phyloP scores from a whole-genome alignment of 1,140 invertebrate genomes.

The Meteorus sp. region DNA sequence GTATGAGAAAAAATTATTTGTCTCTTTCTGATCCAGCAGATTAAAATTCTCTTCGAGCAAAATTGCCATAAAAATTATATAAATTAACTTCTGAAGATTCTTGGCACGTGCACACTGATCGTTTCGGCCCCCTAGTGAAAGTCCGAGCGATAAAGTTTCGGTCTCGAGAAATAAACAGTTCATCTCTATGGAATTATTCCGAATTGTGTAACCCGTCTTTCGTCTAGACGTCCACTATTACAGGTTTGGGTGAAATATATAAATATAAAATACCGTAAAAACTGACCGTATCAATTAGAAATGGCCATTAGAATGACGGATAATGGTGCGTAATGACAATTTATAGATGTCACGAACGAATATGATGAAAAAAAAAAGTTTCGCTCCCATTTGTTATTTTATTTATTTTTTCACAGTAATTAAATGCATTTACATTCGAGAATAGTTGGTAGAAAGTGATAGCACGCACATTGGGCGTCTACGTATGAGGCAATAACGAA shows the following conservation, averaged over 20 bases:
- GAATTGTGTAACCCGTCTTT: constrained; percentile 53
- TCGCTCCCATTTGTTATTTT: too few species aligned
- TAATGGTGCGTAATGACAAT: too few species aligned
- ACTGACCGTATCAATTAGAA: neutral
- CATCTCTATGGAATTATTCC: constrained; percentile 43
- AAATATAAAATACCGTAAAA: too few species aligned
- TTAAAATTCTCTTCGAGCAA: constrained; percentile 1
- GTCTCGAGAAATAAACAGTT: constrained; percentile 44
- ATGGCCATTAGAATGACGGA: too few species aligned
- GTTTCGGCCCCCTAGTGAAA: constrained; percentile 49
- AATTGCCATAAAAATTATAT: neutral
- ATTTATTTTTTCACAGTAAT: too few species aligned
- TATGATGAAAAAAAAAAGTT: too few species aligned
- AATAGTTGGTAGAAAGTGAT: neutral
- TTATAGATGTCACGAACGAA: too few species aligned
- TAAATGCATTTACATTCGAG: too few species aligned
- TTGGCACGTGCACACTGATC: constrained; percentile 44
- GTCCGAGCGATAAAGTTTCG: constrained; percentile 40
- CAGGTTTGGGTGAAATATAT: constrained; percentile 22
- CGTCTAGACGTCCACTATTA: constrained; percentile 32
- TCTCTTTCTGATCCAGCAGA: too few species aligned
- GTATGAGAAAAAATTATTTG: too few species aligned
- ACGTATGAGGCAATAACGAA: neutral
- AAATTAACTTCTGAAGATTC: constrained; percentile 35
- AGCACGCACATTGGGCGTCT: neutral